Base-by-base conservation (phyloP, 2,113 vertebrate genomes). In the Tachysurus fulvidraco region DNA sequence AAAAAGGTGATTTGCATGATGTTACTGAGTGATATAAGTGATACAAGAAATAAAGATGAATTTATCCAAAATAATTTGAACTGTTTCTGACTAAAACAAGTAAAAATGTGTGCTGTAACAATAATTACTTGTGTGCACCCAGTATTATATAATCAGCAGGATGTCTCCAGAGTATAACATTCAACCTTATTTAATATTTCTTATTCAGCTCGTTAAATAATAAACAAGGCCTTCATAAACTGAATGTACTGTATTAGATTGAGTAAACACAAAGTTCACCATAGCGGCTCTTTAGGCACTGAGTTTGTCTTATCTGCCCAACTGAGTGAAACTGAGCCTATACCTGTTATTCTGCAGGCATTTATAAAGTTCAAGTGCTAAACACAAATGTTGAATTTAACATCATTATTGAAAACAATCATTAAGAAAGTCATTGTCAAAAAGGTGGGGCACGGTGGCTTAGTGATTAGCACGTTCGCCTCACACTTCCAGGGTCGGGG, bases 31-130 rank as follows among this genome's bases (percentile, higher is more conserved):
- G 71, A 86, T 25, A 44, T 41, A 73, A 25, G 5, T 73, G 28
- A 28, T 7, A 5, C 30, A 44, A 59, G 28, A 83, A 88, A 81
- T 80, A 85, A 78, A 67, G 79, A 83, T 67, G 60, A 77, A 78
- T 44, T 82, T 36, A 78, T 73, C 65, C 46, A 78, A 14, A 77
- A 83, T 19, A 57, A 69, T 83, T 64, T 54, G 36, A 82, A 73
- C 36, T 77, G 46, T 65, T 82, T 83, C 46, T 83, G 62, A 86
- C 73, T 30, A 62, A 67, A 86, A 65, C 10, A 62, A 73, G 79
- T 86, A 52, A 86, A 59, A 64, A 83, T 77, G 74, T 77, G 46
- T 79, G 60, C 74, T 11, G 25, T 28, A 80, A 54, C 28, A 77
- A n/a, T 77, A 54, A 52, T 54, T 77, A 14, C 25, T 77, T 77